Conservation (phyloP, 2,113 vertebrate genomes). For the Spea bombifrons region DNA sequence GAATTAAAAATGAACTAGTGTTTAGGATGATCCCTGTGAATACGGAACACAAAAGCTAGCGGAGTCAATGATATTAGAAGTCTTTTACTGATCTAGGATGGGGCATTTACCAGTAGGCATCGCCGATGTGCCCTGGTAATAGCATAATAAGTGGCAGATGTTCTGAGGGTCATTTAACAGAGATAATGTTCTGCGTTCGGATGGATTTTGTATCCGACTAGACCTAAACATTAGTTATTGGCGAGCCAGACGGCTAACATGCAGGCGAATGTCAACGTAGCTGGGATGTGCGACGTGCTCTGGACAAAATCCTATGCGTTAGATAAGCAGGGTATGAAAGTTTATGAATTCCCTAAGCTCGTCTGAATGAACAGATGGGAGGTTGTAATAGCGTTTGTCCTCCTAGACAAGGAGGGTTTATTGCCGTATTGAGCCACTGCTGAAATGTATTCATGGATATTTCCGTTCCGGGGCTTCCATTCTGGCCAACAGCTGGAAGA, state of each 20-base stretch:
- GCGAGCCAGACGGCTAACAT: neutral
- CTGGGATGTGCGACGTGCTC: neutral
- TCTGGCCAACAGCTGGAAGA: conserved; percentile 32
- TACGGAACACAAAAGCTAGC: neutral
- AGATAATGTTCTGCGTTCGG: neutral
- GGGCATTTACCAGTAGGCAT: too few species aligned
- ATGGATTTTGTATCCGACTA: neutral
- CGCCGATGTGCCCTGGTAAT: too few species aligned
- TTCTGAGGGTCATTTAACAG: conserved; percentile 8
- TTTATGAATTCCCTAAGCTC: neutral
- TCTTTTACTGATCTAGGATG: too few species aligned
- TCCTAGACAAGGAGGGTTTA: conserved; percentile 26
- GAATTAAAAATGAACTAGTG: conserved; percentile 14
- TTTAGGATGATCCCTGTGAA: conserved; percentile 4
- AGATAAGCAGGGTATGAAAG: neutral
- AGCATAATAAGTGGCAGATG: conserved; percentile 14
- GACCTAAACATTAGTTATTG: neutral
- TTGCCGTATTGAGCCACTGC: conserved; percentile 14
- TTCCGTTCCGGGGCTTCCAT: conserved; percentile 10
- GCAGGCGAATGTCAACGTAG: neutral
- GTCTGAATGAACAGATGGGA: conserved; percentile 22
- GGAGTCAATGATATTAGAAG: too few species aligned
- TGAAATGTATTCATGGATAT: conserved; percentile 28
- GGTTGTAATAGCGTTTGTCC: conserved; percentile 9
- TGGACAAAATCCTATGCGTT: neutral